Conservation (phyloP, 2,113 vertebrate genomes). For the Microtus richardsoni region DNA sequence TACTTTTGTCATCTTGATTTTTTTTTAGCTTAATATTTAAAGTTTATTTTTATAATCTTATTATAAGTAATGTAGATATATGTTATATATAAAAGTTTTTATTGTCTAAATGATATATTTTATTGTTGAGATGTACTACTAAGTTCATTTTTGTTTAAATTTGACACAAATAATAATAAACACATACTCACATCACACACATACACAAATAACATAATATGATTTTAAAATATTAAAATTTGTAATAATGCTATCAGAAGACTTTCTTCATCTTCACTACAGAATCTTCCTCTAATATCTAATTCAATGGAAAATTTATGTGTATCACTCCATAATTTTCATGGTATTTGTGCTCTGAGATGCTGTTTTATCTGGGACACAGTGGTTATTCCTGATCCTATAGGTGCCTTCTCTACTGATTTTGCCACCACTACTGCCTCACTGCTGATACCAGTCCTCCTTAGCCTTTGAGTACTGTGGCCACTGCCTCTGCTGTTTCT, state of each 20-base stretch:
- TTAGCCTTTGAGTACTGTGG: too few relatives aligned
- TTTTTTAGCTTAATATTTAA: background rate
- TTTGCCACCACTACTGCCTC: background rate
- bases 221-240: background rate
- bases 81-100: too few relatives aligned
- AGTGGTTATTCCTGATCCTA: too few relatives aligned
- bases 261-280: background rate
- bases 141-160: background rate
- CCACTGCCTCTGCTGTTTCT: background rate
- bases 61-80: background rate
- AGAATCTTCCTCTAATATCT: background rate
- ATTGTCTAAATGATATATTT: background rate
- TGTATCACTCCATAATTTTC: background rate
- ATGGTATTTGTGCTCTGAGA: background rate
- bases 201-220: background rate
- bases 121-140: background rate
- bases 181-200: background rate
- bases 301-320: background rate
- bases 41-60: background rate
- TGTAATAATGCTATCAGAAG: background rate
- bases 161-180: background rate
- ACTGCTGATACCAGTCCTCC: background rate
- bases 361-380: background rate
- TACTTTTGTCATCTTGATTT: background rate
- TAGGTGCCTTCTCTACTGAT: background rate